Evolutionary conservation across 2,113 vertebrate species (phyloP).

Genomic region (Galeopterus variegatus): DNA sequence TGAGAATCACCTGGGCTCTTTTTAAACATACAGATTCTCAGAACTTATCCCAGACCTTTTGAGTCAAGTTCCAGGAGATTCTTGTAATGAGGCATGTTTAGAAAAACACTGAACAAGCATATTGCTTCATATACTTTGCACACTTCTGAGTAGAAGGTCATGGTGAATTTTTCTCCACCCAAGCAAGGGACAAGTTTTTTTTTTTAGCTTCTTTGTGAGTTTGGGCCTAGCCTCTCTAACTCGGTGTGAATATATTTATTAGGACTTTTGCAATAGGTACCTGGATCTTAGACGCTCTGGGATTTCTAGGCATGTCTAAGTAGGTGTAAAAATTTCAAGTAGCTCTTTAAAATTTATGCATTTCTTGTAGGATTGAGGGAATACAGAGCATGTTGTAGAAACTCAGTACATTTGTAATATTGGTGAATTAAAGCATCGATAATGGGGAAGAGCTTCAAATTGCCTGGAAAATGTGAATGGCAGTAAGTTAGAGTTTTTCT

Average conservation of each 20-base stretch:
- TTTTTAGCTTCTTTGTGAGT: neutral
- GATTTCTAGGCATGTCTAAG: neutral
- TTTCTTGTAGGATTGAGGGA: neutral
- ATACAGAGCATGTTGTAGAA: neutral
- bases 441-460: neutral
- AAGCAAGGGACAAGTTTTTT: neutral
- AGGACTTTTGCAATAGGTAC: neutral
- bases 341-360: neutral
- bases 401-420: neutral
- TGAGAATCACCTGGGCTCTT: neutral
- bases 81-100: neutral
- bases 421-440: neutral
- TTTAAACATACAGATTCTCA: neutral
- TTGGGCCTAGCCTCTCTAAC: neutral
- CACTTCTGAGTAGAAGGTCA: neutral
- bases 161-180: neutral
- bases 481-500: neutral
- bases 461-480: neutral
- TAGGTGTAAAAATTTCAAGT: conserved; percentile 3
- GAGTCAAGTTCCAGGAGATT: neutral
- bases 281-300: neutral
- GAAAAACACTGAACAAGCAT: neutral
- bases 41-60: neutral
- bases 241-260: neutral
- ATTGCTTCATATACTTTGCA: neutral